Evolutionary conservation across 2,888 invertebrate genomes (phyloP).

Genomic region (Phorcus lineatus): DNA sequence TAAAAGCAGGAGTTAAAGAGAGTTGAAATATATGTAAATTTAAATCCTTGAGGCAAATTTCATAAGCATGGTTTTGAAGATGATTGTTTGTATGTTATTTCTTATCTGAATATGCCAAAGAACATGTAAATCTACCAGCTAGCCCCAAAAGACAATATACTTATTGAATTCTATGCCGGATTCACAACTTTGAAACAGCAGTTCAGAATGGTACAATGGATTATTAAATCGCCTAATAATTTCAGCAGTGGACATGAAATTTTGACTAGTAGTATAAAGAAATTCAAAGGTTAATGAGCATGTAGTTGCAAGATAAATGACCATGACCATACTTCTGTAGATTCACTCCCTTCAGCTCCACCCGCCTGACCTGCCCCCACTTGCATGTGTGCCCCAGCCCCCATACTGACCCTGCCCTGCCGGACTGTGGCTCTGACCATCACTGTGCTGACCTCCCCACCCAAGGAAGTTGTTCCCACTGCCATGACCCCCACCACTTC

Average conservation of each 20-base stretch:
- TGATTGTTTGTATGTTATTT: too few species aligned
- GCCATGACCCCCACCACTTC: constrained; percentile 30
- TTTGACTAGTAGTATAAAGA: background rate
- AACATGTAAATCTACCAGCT: too few species aligned
- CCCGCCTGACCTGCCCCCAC: constrained; percentile 35
- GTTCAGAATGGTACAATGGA: too few species aligned
- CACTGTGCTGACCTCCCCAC: constrained; percentile 31
- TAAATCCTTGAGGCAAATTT: too few species aligned
- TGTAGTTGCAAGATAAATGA: background rate
- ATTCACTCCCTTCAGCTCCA: constrained; percentile 38
- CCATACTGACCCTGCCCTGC: constrained; percentile 40
- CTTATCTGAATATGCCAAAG: too few species aligned
- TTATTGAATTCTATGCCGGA: too few species aligned
- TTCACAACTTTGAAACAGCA: too few species aligned
- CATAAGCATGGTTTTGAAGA: too few species aligned
- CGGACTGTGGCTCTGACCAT: constrained; percentile 32
- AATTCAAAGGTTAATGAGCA: background rate
- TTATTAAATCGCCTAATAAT: too few species aligned
- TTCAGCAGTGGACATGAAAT: background rate
- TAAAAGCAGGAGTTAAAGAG: too few species aligned
- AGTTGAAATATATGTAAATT: too few species aligned
- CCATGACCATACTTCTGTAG: background rate
- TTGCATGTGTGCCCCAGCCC: constrained; percentile 39
- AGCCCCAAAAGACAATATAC: too few species aligned
- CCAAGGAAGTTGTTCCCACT: constrained; percentile 32